Conservation (phyloP, 2,113 vertebrate genomes). For the Rhinolophus sinicus region DNA sequence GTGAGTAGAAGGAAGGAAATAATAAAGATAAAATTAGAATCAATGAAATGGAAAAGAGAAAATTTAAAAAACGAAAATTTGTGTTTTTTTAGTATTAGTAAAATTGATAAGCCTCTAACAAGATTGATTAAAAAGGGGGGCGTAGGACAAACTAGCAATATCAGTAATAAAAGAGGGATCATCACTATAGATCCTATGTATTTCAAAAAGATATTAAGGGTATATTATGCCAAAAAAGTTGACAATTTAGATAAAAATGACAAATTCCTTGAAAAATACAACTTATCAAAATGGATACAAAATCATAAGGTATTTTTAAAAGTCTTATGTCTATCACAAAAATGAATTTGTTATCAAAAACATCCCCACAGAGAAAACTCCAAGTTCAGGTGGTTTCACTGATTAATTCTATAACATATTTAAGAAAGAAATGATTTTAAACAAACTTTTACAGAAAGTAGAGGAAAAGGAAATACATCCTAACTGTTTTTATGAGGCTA, state of each 20-base stretch:
- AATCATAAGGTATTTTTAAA: not conserved
- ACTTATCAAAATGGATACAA: not conserved
- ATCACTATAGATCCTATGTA: not conserved
- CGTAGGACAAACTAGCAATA: not conserved
- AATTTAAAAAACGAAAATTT: not conserved
- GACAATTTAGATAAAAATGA: not conserved
- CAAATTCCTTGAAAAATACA: not conserved
- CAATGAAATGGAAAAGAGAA: not conserved
- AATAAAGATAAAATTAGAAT: not conserved
- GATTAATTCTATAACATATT: not conserved
- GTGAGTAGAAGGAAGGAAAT: not conserved
- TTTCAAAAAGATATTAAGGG: not conserved
- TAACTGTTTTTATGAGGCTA: not conserved
- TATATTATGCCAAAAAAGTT: not conserved
- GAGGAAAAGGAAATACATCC: not conserved
- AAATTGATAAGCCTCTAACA: not conserved
- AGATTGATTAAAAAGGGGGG: not conserved
- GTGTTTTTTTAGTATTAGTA: not conserved
- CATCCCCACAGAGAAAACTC: not conserved
- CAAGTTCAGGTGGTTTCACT: not conserved
- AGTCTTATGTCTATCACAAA: not conserved
- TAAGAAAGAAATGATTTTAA: not conserved
- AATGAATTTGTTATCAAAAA: not conserved
- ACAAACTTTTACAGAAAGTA: not conserved
- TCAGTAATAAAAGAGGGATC: not conserved